phyloP scores from a whole-genome alignment of 2,888 invertebrate species.

The Lordiphosa fenestrarum region DNA sequence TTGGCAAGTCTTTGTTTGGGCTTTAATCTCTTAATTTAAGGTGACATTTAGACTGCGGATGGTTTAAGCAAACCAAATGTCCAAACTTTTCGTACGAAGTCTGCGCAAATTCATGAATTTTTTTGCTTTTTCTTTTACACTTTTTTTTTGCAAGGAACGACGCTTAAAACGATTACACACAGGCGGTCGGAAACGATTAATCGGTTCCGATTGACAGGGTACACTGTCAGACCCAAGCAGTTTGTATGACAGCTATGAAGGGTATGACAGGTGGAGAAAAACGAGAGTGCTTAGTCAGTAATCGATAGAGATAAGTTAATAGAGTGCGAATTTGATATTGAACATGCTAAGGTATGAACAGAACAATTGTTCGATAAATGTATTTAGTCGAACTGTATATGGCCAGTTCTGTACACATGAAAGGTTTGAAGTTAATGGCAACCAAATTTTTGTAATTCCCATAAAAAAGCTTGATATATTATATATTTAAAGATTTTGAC shows the following conservation, averaged over 20 bases:
- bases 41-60: slow-evolving; percentile 20
- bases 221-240: slow-evolving; percentile 29
- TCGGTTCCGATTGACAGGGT: slow-evolving; percentile 31
- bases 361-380: too few relatives aligned
- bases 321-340: too few relatives aligned
- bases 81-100: slow-evolving; percentile 29
- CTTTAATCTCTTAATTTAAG: slow-evolving; percentile 9
- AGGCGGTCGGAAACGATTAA: slow-evolving; percentile 37
- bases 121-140: slow-evolving; percentile 5
- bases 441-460: too few relatives aligned
- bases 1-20: slow-evolving; percentile 10
- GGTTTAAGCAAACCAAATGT: slow-evolving; percentile 7
- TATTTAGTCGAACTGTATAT: too few relatives aligned
- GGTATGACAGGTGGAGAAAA: too few relatives aligned
- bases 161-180: slow-evolving; percentile 63
- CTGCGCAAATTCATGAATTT: slow-evolving; percentile 50
- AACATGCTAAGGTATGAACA: too few relatives aligned
- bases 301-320: too few relatives aligned
- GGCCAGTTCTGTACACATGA: too few relatives aligned
- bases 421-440: too few relatives aligned
- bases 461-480: too few relatives aligned
- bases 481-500: too few relatives aligned
- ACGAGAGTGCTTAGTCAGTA: too few relatives aligned
- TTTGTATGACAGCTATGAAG: neutral
- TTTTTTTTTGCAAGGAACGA: slow-evolving; percentile 61